phyloP scores from a whole-genome alignment of 2,113 vertebrate species.

The Crotophaga sulcirostris region DNA sequence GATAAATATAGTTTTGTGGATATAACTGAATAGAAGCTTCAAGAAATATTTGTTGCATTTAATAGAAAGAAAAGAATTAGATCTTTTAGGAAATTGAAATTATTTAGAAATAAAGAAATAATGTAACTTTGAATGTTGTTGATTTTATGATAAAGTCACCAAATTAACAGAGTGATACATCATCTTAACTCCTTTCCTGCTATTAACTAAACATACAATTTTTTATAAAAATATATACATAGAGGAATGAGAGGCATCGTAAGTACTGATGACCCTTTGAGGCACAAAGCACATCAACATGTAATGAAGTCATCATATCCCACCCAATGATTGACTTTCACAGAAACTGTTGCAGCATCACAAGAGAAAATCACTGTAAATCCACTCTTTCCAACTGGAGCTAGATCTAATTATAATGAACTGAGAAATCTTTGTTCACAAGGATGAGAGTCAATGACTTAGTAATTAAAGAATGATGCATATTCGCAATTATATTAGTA shows the following conservation, averaged over 20 bases:
- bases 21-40: neutral
- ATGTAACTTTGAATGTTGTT: neutral
- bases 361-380: neutral
- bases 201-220: neutral
- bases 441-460: neutral
- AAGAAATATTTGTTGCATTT: constrained; percentile 1
- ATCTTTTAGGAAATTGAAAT: neutral
- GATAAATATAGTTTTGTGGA: constrained; percentile 2
- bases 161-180: neutral
- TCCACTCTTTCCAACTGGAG: neutral
- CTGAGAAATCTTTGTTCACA: neutral
- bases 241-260: no score
- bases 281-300: neutral
- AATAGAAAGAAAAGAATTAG: neutral
- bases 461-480: neutral
- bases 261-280: neutral
- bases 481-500: neutral
- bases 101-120: neutral
- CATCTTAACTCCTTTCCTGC: neutral
- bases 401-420: neutral
- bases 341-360: neutral
- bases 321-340: neutral
- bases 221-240: neutral
- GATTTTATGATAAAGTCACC: neutral
- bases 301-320: neutral